Conservation (phyloP, 2,888 invertebrate species). For the Lycocerus yunnanus region DNA sequence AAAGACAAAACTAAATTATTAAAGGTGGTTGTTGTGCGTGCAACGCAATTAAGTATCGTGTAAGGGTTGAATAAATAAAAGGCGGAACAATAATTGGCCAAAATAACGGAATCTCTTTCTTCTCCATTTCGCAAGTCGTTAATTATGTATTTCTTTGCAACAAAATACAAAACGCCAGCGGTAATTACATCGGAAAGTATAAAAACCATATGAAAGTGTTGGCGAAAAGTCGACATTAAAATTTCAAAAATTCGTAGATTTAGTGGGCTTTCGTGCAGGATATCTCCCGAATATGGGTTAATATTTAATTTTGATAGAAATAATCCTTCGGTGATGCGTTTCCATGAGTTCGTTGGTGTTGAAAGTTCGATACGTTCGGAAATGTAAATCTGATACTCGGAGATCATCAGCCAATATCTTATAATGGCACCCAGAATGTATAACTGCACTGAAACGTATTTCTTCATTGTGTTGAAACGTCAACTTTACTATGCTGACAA, state of each 20-base stretch:
- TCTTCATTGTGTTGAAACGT: not conserved
- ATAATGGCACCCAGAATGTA: not conserved
- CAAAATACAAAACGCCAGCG: conserved; percentile 71
- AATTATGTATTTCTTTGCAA: conserved; percentile 69
- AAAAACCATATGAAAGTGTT: conserved; percentile 66
- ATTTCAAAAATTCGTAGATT: conserved; percentile 69
- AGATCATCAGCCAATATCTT: conserved; percentile 69
- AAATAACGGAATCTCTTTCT: conserved; percentile 57
- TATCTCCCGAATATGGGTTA: conserved; percentile 87
- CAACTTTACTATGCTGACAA: not conserved
- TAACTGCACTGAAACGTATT: not conserved
- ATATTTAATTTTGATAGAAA: conserved; percentile 74
- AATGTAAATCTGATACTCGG: conserved; percentile 69
- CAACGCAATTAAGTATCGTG: conserved; percentile 82
- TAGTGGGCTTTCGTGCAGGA: conserved; percentile 90
- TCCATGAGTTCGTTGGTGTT: conserved; percentile 87
- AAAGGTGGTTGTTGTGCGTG: conserved; percentile 86
- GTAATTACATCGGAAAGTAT: conserved; percentile 76
- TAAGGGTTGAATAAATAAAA: conserved; percentile 90
- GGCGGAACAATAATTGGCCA: conserved; percentile 72
- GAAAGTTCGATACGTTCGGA: conserved; percentile 81
- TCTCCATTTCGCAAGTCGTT: conserved; percentile 28
- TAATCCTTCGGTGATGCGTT: conserved; percentile 83
- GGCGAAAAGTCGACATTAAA: conserved; percentile 61
- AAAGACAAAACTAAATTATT: conserved; percentile 81